Base-by-base conservation (phyloP, 1,140 invertebrate genomes). In the Ooceraea biroi region DNA sequence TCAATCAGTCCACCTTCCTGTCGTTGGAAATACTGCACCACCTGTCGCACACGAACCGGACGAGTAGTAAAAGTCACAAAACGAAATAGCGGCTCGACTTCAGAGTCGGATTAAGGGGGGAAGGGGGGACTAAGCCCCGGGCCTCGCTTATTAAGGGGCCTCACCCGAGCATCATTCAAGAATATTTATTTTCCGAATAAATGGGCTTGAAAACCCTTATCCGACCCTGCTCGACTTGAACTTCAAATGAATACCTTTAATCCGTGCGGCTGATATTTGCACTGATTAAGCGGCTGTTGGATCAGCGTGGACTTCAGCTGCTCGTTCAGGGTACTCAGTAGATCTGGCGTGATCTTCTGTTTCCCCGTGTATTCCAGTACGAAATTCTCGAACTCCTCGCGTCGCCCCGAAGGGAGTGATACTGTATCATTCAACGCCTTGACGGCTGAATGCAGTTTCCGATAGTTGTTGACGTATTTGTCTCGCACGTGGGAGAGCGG, bases 381-480 rank as follows among this genome's bases (percentile, higher is more conserved):
- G 1, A 93, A 91, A 5, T 87, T 65, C 76, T 95, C 93, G 36
- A 97, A 88, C 87, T 96, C 94, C 12, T 92, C 90, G 5, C 94
- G 93, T 57, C 96, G 95, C 3, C 88, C 84, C 0, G 91, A 91
- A 0, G 97, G 96, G 71, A 97, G 95, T 14, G 91, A 88, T 0
- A 93, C 86, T 58, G 94, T 92, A 60, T 95, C 91, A 5, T 95
- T 91, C 0, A 97, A 58, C 8, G 82, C 97, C 88, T 96, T 96
- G 0, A 96, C 96, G 7, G 97, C 96, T 0, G 96, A 96, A 74
- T 95, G 94, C 2, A 97, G 94, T 89, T 96, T 96, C 69, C 95
- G 95, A 68, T 90, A 94, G 86, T 80, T 83, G 90, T 92, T 68
- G 69, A 73, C 36, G 83, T 90, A 88, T 76, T 89, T 86, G 17